These are phyloP conservation scores for Petrocephalus microphthalmus DNA, from an alignment of 2,113 vertebrate species.

Conservation along the genomic window DNA sequence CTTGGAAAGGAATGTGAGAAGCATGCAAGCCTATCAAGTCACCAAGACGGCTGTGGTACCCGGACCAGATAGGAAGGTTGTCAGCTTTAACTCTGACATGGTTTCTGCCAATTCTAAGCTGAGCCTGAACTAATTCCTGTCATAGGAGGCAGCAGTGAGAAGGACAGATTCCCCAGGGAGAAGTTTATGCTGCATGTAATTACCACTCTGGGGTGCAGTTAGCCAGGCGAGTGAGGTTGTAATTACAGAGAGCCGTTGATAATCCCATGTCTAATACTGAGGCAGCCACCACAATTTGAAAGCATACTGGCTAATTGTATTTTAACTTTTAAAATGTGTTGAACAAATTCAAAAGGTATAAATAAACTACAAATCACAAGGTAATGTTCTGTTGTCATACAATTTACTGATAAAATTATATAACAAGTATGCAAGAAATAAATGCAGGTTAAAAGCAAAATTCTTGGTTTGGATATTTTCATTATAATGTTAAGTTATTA, in stretches of 20 bases:
- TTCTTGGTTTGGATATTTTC: not conserved
- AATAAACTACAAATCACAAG: not conserved
- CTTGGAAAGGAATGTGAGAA: not conserved
- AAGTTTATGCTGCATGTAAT: not conserved
- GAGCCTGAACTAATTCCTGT: not conserved
- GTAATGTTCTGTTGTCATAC: not conserved
- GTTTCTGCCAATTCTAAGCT: not conserved
- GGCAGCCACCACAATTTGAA: not conserved
- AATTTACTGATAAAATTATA: not conserved
- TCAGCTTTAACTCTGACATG: not conserved
- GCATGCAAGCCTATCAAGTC: not conserved
- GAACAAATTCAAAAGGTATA: not conserved
- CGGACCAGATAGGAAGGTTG: not conserved
- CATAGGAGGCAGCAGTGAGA: not conserved
- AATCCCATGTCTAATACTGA: not conserved
- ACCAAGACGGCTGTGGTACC: not conserved
- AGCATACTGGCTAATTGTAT: not conserved
- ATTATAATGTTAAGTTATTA: not conserved
- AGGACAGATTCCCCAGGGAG: constrained; percentile 2
- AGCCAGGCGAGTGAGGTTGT: not conserved
- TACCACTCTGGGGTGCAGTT: not conserved
- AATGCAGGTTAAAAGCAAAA: not conserved
- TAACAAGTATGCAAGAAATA: not conserved
- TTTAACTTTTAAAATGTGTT: not conserved
- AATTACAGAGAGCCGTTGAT: not conserved